These are phyloP conservation scores for Alfaro cultratus DNA, from an alignment of 2,797 vertebrate species.

Conservation along the genomic window DNA sequence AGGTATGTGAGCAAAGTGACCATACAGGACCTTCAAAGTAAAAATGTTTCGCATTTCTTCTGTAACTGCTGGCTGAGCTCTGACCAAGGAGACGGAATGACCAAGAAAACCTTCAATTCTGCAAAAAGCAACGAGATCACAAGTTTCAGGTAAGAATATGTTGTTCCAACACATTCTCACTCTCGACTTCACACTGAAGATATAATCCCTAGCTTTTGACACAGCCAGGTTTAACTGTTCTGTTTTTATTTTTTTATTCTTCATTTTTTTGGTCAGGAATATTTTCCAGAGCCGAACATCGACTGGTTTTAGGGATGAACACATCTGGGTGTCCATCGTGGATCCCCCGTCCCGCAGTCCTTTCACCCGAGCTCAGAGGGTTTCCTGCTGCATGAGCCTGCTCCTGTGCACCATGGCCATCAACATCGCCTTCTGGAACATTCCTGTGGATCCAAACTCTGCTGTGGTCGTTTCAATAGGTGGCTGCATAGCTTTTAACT, in stretches of 20 bases:
- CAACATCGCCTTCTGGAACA: slow-evolving; percentile 88
- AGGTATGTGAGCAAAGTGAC: slow-evolving; percentile 84
- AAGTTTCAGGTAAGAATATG: slow-evolving; percentile 81
- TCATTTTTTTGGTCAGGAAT: slow-evolving; percentile 67
- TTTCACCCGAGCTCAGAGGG: slow-evolving; percentile 85
- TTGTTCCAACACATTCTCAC: too few relatives aligned
- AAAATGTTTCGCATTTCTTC: slow-evolving; percentile 79
- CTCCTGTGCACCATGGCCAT: slow-evolving; percentile 89
- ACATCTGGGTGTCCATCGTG: slow-evolving; percentile 87
- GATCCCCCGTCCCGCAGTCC: slow-evolving; percentile 84
- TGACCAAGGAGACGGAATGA: slow-evolving; percentile 70
- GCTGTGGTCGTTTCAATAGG: slow-evolving; percentile 78
- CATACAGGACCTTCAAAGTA: slow-evolving; percentile 81
- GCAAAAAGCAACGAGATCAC: slow-evolving; percentile 82
- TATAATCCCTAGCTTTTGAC: not conserved
- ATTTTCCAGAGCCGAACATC: slow-evolving; percentile 85
- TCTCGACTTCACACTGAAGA: not conserved
- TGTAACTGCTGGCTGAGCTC: slow-evolving; percentile 82
- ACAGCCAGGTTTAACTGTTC: not conserved
- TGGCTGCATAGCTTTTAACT: slow-evolving; percentile 38
- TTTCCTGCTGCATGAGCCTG: slow-evolving; percentile 87
- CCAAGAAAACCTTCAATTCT: slow-evolving; percentile 80
- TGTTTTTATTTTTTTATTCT: not conserved
- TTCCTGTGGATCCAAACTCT: slow-evolving; percentile 69
- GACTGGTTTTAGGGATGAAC: slow-evolving; percentile 84